Evolutionary conservation across 2,888 invertebrate species (phyloP).

Genomic region (Chaitophorus viminalis): DNA sequence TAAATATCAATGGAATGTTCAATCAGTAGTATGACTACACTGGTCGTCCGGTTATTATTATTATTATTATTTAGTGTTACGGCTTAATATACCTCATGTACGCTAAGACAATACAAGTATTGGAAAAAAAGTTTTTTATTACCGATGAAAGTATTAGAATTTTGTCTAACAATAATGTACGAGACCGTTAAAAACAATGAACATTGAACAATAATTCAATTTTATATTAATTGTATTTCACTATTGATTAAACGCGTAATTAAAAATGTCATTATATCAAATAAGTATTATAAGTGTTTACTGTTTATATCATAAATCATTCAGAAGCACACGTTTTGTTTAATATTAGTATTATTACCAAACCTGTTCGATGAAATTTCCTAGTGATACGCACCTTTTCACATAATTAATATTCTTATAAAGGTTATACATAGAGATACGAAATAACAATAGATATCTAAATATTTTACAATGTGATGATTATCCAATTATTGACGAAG

Average conservation of each 20-base stretch:
- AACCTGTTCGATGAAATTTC: conserved; percentile 6
- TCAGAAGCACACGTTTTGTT: conserved; percentile 13
- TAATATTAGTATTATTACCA: not conserved
- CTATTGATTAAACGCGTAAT: conserved; percentile 16
- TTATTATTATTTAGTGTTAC: not conserved
- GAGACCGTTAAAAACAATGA: conserved; percentile 7
- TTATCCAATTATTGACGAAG: no score
- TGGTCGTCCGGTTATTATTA: no score
- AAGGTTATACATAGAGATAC: no score
- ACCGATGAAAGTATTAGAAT: conserved; percentile 24
- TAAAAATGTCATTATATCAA: no score
- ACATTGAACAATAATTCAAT: conserved; percentile 34
- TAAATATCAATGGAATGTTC: not conserved
- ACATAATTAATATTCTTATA: not conserved
- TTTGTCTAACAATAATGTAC: not conserved
- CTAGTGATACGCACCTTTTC: conserved; percentile 28
- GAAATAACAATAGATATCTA: no score
- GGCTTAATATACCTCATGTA: not conserved
- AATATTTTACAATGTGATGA: no score
- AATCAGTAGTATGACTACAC: not conserved
- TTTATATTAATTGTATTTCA: conserved; percentile 19
- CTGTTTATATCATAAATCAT: conserved; percentile 2
- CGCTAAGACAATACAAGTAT: not conserved
- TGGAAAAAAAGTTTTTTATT: not conserved
- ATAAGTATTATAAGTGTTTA: no score